Base-by-base conservation (phyloP, 2,797 vertebrate genomes). In the Sylvilagus floridanus region DNA sequence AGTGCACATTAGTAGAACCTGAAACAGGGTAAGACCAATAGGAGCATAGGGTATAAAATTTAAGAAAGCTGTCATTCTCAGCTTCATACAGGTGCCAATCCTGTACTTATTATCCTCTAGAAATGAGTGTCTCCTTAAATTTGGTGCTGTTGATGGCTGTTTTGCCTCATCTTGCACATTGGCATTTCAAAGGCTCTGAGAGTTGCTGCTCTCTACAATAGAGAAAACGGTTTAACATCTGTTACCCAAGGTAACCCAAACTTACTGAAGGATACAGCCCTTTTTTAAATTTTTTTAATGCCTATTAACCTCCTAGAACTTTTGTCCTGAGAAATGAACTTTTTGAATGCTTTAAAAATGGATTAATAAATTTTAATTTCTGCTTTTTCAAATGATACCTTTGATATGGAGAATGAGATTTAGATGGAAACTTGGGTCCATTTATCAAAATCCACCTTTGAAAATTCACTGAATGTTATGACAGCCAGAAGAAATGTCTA, bases 381-480 rank as follows among this genome's bases (percentile, higher is more conserved):
- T 82, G 0, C 11, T 65, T 30, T 94, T 84, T 88, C 30, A 84
- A 84, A 87, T 75, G n/a, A 84, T 95, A 89, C 37, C 13, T 12
- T 91, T 73, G 28, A 88, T 84, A 17, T 87, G 30, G 30, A 83
- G 62, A 86, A 73, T 71, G 26, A 11, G 90, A 92, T 88, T 97
- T 96, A 89, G 37, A 47, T 85, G 62, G 54, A 93, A 94, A 93
- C 7, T 17, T 79, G 42, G 7, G 28, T 65, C 12, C 35, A 83
- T 93, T 91, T 95, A 52, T 92, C 26, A 89, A 85, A 95, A 91
- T 71, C 42, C 13, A 73, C 12, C 63, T 66, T 47, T 92, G 66
- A 94, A 93, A 91, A 76, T 65, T 81, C 3, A 42, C 21, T 50
- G 50, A 72, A 47, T 68, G 5, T 76, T 92, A 92, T 77, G 50